A percentile compares a stretch with the other conserved stretches of the same genome.
phyloP scores from a whole-genome alignment of 2,113 vertebrate species.

The Mirza zaza region DNA sequence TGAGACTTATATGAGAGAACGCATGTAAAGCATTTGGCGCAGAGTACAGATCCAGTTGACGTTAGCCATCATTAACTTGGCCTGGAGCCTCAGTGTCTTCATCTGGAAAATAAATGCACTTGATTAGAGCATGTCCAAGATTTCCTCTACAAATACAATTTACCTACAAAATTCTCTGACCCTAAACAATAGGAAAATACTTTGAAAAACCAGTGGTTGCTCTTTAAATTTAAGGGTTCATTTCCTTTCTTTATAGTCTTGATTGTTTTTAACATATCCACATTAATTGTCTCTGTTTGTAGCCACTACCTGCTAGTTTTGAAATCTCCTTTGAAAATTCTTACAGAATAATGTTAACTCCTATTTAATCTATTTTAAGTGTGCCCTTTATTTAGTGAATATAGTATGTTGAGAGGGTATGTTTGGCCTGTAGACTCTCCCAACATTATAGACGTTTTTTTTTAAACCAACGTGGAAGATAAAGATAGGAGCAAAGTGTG shows the following conservation, averaged over 20 bases:
- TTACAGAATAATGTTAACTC: constrained; percentile 2
- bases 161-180: not conserved
- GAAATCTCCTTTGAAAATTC: constrained; percentile 22
- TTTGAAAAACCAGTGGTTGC: constrained; percentile 1
- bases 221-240: constrained; percentile 5
- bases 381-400: not conserved
- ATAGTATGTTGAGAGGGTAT: not conserved
- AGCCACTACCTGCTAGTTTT: not conserved
- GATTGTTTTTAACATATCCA: not conserved
- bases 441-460: not conserved
- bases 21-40: not conserved
- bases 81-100: not conserved
- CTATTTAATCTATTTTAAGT: constrained; percentile 26
- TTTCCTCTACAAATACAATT: not conserved
- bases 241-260: constrained; percentile 31
- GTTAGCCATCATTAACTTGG: not conserved
- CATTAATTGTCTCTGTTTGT: constrained; percentile 29
- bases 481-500: not conserved
- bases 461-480: not conserved
- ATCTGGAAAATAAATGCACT: not conserved
- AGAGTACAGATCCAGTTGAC: not conserved
- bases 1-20: not conserved
- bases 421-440: not conserved
- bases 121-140: not conserved
- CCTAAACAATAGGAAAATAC: not conserved